Evolutionary conservation across 1,140 invertebrate genomes (phyloP).

Genomic region (Aplysia californica): DNA sequence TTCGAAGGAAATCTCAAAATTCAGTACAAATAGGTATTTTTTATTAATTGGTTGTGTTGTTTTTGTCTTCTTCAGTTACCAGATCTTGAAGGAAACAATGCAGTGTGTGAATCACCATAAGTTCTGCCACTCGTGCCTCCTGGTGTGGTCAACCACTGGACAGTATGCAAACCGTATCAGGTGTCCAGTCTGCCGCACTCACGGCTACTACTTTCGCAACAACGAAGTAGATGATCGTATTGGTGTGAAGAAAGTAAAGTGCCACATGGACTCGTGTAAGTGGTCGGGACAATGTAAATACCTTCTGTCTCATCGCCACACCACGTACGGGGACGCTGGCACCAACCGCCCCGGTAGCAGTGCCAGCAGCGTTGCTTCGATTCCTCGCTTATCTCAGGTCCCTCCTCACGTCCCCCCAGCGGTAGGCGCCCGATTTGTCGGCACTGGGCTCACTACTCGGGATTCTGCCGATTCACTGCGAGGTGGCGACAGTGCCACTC

Average conservation of each 20-base stretch:
- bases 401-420: not conserved
- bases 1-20: too few species aligned
- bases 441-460: slow-evolving; percentile 17
- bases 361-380: not conserved
- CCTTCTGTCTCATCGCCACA: slow-evolving; percentile 46
- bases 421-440: not conserved
- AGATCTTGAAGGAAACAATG: slow-evolving; percentile 54
- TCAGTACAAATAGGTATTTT: too few species aligned
- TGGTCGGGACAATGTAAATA: slow-evolving; percentile 53
- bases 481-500: too few species aligned
- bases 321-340: slow-evolving; percentile 36
- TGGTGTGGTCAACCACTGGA: slow-evolving; percentile 58
- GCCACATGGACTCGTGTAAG: slow-evolving; percentile 46
- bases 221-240: slow-evolving; percentile 48
- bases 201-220: slow-evolving; percentile 50
- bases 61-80: slow-evolving; percentile 61
- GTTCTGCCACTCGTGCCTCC: slow-evolving; percentile 61
- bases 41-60: too few species aligned
- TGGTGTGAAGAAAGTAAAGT: slow-evolving; percentile 47
- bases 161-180: slow-evolving; percentile 47
- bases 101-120: slow-evolving; percentile 59
- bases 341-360: not conserved
- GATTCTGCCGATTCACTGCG: not conserved
- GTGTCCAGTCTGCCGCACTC: slow-evolving; percentile 59
- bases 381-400: slow-evolving; percentile 16